Percentiles rank a stretch among this genome's conserved stretches.
Evolutionary conservation across 1,140 invertebrate genomes (phyloP).

Genomic region (Temnothorax nylanderi): DNA sequence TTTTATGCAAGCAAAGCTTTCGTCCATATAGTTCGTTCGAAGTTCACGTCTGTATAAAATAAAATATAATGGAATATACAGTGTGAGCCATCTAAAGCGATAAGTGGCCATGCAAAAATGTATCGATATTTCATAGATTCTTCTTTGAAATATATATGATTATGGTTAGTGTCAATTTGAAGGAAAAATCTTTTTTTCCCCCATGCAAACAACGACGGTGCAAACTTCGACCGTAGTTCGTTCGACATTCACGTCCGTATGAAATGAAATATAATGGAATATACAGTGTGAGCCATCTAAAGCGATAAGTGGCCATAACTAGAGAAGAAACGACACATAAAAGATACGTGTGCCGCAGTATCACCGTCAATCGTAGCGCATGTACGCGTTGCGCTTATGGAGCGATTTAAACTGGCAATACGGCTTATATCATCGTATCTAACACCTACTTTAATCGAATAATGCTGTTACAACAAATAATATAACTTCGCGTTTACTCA

Average conservation of each 20-base stretch:
- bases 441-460: conserved; percentile 15
- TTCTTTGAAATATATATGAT: background rate
- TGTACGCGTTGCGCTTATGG: conserved; percentile 16
- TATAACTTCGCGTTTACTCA: background rate
- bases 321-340: conserved; percentile 40
- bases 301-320: conserved; percentile 45
- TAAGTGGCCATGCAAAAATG: conserved; percentile 8
- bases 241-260: background rate
- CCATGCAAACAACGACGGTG: background rate
- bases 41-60: conserved; percentile 2
- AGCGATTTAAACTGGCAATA: conserved; percentile 4
- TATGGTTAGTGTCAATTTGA: background rate
- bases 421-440: conserved; percentile 5
- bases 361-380: conserved; percentile 23
- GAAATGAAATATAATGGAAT: conserved; percentile 42
- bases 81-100: conserved; percentile 17
- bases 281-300: background rate
- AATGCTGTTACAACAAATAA: conserved; percentile 8
- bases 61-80: conserved; percentile 36
- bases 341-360: conserved; percentile 29
- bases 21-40: background rate
- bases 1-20: background rate
- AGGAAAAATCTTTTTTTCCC: background rate
- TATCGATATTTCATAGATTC: background rate
- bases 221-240: background rate